Conservation (phyloP, 2,113 vertebrate species). For the Eublepharis macularius region DNA sequence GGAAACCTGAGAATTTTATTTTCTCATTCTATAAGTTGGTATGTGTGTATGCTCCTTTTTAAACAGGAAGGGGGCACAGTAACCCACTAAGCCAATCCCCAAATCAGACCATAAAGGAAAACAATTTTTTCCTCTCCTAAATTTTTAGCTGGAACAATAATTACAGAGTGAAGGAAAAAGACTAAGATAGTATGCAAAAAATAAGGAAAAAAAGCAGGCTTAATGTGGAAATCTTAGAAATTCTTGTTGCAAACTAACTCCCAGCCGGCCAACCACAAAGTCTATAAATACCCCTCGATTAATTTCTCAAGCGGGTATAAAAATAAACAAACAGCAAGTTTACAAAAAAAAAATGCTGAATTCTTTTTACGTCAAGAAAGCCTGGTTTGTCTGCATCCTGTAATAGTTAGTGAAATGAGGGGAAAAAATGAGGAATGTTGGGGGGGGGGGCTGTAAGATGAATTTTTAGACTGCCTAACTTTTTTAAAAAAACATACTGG, state of each 20-base stretch:
- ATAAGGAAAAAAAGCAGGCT: conserved; percentile 36
- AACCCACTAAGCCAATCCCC: conserved; percentile 9
- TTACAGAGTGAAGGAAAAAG: conserved; percentile 47
- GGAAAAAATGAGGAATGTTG: not conserved
- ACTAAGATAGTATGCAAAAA: conserved; percentile 36
- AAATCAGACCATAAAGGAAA: conserved; percentile 26
- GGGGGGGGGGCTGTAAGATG: not conserved
- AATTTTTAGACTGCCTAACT: not conserved
- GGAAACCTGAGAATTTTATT: too few relatives aligned
- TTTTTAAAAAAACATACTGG: conserved; percentile 8
- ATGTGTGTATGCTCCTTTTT: conserved; percentile 4
- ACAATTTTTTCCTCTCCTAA: conserved; percentile 7
- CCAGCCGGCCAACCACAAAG: conserved; percentile 68
- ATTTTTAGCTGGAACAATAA: conserved; percentile 62
- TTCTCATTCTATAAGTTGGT: too few relatives aligned
- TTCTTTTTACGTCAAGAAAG: conserved; percentile 31
- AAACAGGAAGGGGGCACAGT: conserved; percentile 26
- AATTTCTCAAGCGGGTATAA: conserved; percentile 60
- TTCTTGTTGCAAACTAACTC: conserved; percentile 75
- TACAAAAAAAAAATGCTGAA: conserved; percentile 42
- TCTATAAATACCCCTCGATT: conserved; percentile 78
- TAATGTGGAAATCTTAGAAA: conserved; percentile 75
- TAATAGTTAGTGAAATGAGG: not conserved
- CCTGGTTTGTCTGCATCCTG: conserved; percentile 24
- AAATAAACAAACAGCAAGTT: conserved; percentile 52